A percentile compares a stretch with the other conserved stretches of the same genome.
Conservation (phyloP, 2,888 invertebrate genomes). For the Thera obeliscata region DNA sequence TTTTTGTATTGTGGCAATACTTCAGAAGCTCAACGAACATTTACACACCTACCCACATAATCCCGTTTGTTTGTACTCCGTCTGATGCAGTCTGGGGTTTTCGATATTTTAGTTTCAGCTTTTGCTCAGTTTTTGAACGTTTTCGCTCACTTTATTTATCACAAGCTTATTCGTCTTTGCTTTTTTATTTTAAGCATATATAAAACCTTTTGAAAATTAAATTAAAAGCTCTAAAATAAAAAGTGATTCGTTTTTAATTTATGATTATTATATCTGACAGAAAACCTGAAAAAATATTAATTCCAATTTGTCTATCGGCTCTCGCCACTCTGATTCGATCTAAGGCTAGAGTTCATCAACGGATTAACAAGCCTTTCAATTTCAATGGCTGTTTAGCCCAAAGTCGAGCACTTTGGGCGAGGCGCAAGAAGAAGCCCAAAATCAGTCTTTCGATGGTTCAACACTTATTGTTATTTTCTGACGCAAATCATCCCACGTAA, state of each 20-base stretch:
- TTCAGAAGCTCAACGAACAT: constrained; percentile 15
- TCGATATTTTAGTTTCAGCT: constrained; percentile 19
- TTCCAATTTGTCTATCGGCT: constrained; percentile 34
- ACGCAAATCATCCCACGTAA: too few relatives aligned
- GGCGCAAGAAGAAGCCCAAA: too few relatives aligned
- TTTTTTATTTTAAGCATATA: too few relatives aligned
- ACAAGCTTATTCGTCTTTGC: not conserved
- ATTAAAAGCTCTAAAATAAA: not conserved
- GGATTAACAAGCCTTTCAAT: not conserved
- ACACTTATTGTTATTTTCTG: too few relatives aligned
- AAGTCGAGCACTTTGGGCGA: too few relatives aligned
- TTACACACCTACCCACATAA: constrained; percentile 22
- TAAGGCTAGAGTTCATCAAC: constrained; percentile 7
- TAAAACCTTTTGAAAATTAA: not conserved
- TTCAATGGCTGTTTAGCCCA: too few relatives aligned
- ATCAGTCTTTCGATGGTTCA: too few relatives aligned
- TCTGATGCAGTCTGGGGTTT: constrained; percentile 18
- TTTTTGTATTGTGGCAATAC: not conserved
- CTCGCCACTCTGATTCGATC: not conserved
- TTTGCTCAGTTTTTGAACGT: not conserved
- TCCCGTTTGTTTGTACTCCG: constrained; percentile 23
- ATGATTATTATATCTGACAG: not conserved
- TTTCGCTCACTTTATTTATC: not conserved
- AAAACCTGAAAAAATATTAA: constrained; percentile 21
- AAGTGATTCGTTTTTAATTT: not conserved